These are phyloP conservation scores for Aurelia coerulea DNA, from an alignment of 30 jellyfish, hydroid and myxozoan species.

Conservation along the genomic window DNA sequence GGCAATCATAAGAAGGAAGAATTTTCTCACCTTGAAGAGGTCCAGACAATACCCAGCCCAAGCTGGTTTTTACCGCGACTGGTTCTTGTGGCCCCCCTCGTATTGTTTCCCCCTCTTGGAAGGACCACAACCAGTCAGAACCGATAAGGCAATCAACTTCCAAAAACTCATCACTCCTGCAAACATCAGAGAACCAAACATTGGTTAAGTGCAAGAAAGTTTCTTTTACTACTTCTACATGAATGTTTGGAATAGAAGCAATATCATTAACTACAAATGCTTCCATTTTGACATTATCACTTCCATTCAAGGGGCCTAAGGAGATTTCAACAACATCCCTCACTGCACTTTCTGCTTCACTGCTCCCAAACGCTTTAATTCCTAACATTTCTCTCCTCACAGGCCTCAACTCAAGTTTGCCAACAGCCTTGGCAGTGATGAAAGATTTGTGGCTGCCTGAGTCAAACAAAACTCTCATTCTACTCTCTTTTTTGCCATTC, in stretches of 20 bases:
- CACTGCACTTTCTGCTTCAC: constrained; percentile 37
- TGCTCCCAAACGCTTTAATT: constrained; percentile 53
- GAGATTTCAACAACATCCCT: constrained; percentile 58
- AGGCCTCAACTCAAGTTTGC: constrained; percentile 59
- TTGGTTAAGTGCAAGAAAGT: constrained; percentile 5
- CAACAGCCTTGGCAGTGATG: constrained; percentile 70
- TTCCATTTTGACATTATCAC: constrained; percentile 6
- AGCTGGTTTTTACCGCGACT: constrained; percentile 45
- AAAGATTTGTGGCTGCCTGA: constrained; percentile 60
- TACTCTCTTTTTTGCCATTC: constrained; percentile 59
- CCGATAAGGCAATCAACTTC: constrained; percentile 50
- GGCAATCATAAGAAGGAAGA: background rate
- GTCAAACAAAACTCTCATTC: constrained; percentile 62
- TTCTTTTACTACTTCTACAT: constrained; percentile 29
- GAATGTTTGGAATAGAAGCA: constrained; percentile 14
- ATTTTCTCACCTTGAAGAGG: constrained; percentile 30
- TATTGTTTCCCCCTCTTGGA: constrained; percentile 30
- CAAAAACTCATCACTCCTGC: constrained; percentile 9
- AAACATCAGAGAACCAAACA: constrained; percentile 32
- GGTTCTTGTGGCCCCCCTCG: constrained; percentile 45
- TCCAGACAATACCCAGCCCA: constrained; percentile 59
- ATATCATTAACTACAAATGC: constrained; percentile 29
- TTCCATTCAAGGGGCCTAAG: constrained; percentile 21
- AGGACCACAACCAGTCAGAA: background rate
- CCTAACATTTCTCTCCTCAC: constrained; percentile 54